Evolutionary conservation across 2,113 vertebrate genomes (phyloP).

Genomic region (Neoarius graeffei): DNA sequence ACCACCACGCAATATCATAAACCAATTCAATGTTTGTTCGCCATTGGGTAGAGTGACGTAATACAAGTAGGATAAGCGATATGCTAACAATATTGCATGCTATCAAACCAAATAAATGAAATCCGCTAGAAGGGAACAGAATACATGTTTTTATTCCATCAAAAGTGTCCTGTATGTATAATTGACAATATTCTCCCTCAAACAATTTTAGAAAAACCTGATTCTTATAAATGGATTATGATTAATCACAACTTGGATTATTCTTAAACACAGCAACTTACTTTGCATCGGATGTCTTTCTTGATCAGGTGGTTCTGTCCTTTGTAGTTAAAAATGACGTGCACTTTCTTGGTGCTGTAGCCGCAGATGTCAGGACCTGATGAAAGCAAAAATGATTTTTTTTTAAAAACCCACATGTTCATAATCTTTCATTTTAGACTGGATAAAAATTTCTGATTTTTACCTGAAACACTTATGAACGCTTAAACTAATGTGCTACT

Average conservation of each 20-base stretch:
- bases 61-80: too few relatives aligned
- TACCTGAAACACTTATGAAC: background rate
- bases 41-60: too few relatives aligned
- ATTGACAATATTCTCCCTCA: background rate
- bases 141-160: too few relatives aligned
- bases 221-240: background rate
- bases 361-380: conserved; percentile 88
- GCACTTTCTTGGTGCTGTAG: conserved; percentile 87
- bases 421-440: background rate
- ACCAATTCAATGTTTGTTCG: background rate
- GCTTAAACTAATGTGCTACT: background rate
- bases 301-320: conserved; percentile 84
- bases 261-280: conserved; percentile 50
- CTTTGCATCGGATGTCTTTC: conserved; percentile 86
- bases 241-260: background rate
- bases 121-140: too few relatives aligned
- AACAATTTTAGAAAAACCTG: background rate
- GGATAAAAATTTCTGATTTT: background rate
- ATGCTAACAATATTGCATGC: too few relatives aligned
- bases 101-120: too few relatives aligned
- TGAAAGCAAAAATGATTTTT: background rate
- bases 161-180: too few relatives aligned
- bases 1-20: too few relatives aligned
- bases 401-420: background rate
- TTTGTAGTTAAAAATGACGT: conserved; percentile 88